Evolutionary conservation across 2,888 invertebrate genomes (phyloP).

Genomic region (Salticus scenicus): DNA sequence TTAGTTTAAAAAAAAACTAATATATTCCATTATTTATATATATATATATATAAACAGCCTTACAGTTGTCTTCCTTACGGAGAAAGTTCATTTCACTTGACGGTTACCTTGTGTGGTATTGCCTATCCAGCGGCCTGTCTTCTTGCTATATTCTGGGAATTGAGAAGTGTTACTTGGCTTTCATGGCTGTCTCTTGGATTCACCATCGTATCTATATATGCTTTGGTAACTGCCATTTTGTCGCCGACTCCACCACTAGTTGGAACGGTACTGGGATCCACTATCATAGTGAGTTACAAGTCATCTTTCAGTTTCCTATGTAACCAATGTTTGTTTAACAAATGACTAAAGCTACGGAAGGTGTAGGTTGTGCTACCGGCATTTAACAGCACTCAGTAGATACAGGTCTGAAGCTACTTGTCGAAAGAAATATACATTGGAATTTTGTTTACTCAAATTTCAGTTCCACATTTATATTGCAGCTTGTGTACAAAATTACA

Average conservation of each 20-base stretch:
- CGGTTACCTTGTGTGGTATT: constrained; percentile 84
- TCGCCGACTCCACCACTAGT: constrained; percentile 85
- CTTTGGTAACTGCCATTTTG: constrained; percentile 82
- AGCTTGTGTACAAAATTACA: too few species aligned
- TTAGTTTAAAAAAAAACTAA: too few species aligned
- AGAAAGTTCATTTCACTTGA: constrained; percentile 84
- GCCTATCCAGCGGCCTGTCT: constrained; percentile 87
- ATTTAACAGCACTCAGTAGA: too few species aligned
- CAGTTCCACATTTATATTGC: too few species aligned
- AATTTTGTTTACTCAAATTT: too few species aligned
- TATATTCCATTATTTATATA: too few species aligned
- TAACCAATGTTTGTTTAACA: too few species aligned
- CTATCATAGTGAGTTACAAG: constrained; percentile 81
- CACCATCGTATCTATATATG: constrained; percentile 81
- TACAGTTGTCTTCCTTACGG: constrained; percentile 90
- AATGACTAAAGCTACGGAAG: too few species aligned
- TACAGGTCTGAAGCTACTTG: too few species aligned
- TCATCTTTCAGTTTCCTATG: too few species aligned
- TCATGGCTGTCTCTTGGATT: constrained; percentile 73
- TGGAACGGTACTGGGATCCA: constrained; percentile 79
- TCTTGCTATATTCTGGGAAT: constrained; percentile 78
- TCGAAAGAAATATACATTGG: too few species aligned
- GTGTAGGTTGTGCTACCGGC: too few species aligned
- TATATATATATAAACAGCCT: constrained; percentile 77
- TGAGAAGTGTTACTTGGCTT: constrained; percentile 76